Evolutionary conservation across 2,797 vertebrate species (phyloP).

Genomic region (Sebastolobus alascanus): DNA sequence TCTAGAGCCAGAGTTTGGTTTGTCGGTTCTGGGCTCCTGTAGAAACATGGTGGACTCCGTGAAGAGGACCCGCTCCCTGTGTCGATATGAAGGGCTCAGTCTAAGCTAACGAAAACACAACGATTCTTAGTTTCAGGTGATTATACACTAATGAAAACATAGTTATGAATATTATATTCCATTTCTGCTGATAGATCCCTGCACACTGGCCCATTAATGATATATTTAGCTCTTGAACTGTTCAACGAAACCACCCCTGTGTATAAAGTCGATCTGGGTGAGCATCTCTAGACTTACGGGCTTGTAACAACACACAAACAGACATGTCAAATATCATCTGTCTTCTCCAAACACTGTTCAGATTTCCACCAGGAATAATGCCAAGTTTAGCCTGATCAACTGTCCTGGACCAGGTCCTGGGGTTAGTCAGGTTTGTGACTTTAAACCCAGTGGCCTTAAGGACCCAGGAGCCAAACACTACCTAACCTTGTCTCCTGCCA

Average conservation of each 20-base stretch:
- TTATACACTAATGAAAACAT: too few species aligned
- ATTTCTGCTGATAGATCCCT: too few species aligned
- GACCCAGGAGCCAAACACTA: slow-evolving; percentile 73
- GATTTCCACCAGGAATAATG: slow-evolving; percentile 20
- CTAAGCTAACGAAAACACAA: too few species aligned
- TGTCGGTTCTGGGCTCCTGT: too few species aligned
- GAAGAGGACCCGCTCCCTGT: neutral
- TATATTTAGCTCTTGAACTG: neutral
- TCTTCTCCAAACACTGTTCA: slow-evolving; percentile 25
- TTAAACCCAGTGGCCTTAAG: slow-evolving; percentile 73
- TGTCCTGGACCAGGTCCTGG: slow-evolving; percentile 35
- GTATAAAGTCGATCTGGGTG: neutral
- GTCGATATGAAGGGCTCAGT: neutral
- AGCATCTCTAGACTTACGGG: neutral
- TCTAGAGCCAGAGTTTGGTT: too few species aligned
- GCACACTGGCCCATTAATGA: neutral
- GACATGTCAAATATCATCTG: slow-evolving; percentile 11
- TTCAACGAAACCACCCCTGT: neutral
- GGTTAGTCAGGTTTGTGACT: slow-evolving; percentile 45
- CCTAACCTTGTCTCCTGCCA: slow-evolving; percentile 68
- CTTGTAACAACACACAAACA: slow-evolving; percentile 2
- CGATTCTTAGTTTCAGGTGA: too few species aligned
- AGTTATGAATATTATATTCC: too few species aligned
- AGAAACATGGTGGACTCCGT: too few species aligned
- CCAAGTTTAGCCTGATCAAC: slow-evolving; percentile 47